A percentile compares a stretch with the other conserved stretches of the same genome.
Evolutionary conservation across 2,113 vertebrate genomes (phyloP).

Genomic region (Leptocoma aspasia): DNA sequence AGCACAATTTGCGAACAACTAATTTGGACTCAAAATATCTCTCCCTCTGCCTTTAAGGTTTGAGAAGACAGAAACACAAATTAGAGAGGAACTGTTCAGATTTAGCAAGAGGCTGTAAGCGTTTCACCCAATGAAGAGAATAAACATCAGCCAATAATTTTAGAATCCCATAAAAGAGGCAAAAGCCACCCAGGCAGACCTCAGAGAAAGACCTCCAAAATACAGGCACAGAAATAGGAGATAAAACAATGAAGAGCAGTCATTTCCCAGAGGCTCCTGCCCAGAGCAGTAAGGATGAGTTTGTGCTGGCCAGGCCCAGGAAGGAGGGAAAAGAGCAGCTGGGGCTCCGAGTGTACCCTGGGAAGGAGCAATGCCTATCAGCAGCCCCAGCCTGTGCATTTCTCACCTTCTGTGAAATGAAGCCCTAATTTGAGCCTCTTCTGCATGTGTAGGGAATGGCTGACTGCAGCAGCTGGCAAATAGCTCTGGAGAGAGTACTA

Average conservation of each 20-base stretch:
- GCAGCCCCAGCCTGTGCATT: not conserved
- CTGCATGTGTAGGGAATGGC: not conserved
- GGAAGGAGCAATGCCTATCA: not conserved
- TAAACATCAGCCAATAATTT: not conserved
- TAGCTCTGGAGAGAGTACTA: not conserved
- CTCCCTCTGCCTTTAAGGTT: not conserved
- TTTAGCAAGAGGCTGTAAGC: not conserved
- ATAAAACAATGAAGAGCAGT: not conserved
- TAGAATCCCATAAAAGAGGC: not conserved
- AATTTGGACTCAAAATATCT: conserved; percentile 31
- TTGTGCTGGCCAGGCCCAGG: not conserved
- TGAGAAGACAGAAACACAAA: conserved; percentile 18
- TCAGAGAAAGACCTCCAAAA: conserved; percentile 12
- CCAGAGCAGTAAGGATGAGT: not conserved
- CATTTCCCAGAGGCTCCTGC: not conserved
- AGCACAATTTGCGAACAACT: not conserved
- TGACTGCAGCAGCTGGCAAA: conserved; percentile 28
- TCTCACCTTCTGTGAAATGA: not conserved
- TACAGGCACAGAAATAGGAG: not conserved
- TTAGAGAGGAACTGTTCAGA: not conserved
- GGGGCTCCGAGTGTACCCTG: rapidly evolving
- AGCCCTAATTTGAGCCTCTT: not conserved
- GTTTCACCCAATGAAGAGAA: not conserved
- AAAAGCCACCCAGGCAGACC: not conserved
- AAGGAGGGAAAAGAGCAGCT: not conserved